Percentiles rank a stretch among this genome's conserved stretches.
phyloP scores from a whole-genome alignment of 2,797 vertebrate species.

The Coendou prehensilis region DNA sequence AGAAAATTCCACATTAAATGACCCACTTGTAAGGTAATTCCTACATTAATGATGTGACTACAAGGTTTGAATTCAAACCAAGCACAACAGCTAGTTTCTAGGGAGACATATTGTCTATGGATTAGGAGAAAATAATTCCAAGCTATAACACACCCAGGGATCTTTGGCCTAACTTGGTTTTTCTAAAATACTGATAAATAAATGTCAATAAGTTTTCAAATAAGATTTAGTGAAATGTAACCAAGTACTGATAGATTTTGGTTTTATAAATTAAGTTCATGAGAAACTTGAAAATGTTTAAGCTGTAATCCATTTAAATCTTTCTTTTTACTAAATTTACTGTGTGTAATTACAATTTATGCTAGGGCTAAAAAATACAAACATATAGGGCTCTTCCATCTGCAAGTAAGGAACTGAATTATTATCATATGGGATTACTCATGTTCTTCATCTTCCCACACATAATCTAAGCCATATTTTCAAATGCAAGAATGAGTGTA shows the following conservation, averaged over 20 bases:
- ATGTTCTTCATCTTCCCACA: not conserved
- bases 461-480: not conserved
- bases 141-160: not conserved
- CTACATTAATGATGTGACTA: not conserved
- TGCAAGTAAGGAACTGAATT: not conserved
- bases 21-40: not conserved
- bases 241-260: not conserved
- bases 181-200: slow-evolving; percentile 17
- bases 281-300: slow-evolving; percentile 8
- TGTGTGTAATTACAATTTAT: not conserved
- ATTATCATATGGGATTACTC: not conserved
- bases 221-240: not conserved
- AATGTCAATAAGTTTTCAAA: not conserved
- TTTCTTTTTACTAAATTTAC: not conserved
- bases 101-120: not conserved
- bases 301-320: not conserved
- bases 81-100: not conserved
- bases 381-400: not conserved
- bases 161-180: not conserved
- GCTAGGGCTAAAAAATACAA: not conserved
- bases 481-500: not conserved
- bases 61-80: not conserved
- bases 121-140: slow-evolving; percentile 34
- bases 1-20: not conserved
- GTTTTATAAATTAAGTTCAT: not conserved